A percentile compares a stretch with the other conserved stretches of the same genome.
Conservation (phyloP, 2,888 invertebrate species). For the Mesorhabditis belari region DNA sequence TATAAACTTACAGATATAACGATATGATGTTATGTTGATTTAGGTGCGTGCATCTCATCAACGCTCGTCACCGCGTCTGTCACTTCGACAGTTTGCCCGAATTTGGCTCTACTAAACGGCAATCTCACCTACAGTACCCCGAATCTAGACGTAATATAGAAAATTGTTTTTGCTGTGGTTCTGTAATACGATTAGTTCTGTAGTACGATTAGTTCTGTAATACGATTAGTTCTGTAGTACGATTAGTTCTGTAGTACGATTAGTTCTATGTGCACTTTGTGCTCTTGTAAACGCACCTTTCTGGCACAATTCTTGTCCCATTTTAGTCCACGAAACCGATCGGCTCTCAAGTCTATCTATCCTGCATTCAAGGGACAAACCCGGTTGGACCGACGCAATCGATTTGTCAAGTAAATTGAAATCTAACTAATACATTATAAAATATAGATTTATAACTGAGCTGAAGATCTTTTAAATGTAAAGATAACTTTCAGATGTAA, state of each 20-base stretch:
- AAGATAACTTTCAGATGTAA: too few species aligned
- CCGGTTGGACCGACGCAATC: background rate
- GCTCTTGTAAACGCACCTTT: too few species aligned
- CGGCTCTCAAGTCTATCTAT: background rate
- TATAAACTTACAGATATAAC: too few species aligned
- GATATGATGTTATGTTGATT: too few species aligned
- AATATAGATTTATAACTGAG: too few species aligned
- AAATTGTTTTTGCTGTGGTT: background rate
- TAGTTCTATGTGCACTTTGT: too few species aligned
- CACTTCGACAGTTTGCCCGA: conserved; percentile 7
- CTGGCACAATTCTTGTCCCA: background rate
- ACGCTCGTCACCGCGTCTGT: conserved; percentile 4
- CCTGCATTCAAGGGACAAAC: background rate
- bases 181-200: too few species aligned
- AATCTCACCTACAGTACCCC: conserved; percentile 7
- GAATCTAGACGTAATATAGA: background rate
- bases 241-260: too few species aligned
- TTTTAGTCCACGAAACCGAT: background rate
- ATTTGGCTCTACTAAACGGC: conserved; percentile 9
- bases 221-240: too few species aligned
- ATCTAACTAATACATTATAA: too few species aligned
- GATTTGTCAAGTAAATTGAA: background rate
- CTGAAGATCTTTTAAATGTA: too few species aligned
- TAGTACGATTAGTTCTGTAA: too few species aligned
- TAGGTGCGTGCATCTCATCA: background rate